phyloP scores from a whole-genome alignment of 2,888 invertebrate species.

The Conistra vaccinii region DNA sequence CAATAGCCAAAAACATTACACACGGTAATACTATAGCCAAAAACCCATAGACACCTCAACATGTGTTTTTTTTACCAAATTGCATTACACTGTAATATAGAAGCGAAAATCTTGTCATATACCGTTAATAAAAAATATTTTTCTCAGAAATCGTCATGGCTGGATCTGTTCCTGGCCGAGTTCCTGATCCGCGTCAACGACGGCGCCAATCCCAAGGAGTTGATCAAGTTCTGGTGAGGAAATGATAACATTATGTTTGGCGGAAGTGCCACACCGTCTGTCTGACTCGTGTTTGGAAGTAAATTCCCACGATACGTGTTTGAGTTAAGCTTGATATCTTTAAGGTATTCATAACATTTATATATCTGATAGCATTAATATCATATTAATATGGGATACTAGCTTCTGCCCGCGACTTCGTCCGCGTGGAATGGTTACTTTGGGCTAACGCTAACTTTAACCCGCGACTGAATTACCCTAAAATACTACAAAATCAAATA shows the following conservation, averaged over 20 bases:
- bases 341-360: not conserved
- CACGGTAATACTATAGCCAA: not conserved
- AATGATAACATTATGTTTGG: not conserved
- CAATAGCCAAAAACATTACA: not conserved
- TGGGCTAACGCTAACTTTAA: no score
- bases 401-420: no score
- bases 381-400: not conserved
- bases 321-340: constrained; percentile 12
- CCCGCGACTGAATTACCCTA: no score
- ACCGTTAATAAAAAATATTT: not conserved
- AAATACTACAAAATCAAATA: no score
- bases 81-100: not conserved
- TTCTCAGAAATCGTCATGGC: constrained; percentile 92
- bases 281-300: not conserved
- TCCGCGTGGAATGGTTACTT: no score
- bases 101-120: not conserved
- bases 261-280: not conserved
- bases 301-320: constrained; percentile 18
- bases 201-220: constrained; percentile 90
- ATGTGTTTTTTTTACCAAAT: not conserved
- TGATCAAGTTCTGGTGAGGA: constrained; percentile 91
- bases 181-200: constrained; percentile 91
- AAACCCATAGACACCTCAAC: not conserved
- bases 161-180: constrained; percentile 92
- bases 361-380: not conserved